Evolutionary conservation across 2,888 invertebrate genomes (phyloP).

Genomic region (Andricus quercusramuli): DNA sequence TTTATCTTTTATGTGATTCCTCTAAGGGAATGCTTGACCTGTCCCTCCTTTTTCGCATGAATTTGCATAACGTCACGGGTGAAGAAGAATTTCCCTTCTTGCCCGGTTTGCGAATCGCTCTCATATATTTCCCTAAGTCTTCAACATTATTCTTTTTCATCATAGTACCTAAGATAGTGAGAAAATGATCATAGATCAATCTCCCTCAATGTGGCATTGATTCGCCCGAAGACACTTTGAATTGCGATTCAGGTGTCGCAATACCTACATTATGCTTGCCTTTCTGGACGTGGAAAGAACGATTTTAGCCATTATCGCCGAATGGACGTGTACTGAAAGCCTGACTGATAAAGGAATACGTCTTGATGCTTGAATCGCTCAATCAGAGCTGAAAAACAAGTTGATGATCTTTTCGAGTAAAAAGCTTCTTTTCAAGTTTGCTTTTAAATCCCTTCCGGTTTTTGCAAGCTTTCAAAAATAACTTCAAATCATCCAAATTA

Average conservation of each 20-base stretch:
- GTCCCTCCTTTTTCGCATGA: not conserved
- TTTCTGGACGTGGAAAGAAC: conserved; percentile 9
- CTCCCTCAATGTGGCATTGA: not conserved
- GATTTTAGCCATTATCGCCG: conserved; percentile 26
- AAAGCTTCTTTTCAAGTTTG: not conserved
- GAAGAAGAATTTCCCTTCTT: conserved; percentile 33
- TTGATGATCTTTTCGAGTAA: not conserved
- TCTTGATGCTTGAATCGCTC: not conserved
- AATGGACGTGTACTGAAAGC: conserved; percentile 13
- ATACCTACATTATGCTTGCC: not conserved
- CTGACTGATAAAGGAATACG: conserved; percentile 16
- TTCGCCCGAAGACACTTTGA: not conserved
- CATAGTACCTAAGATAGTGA: not conserved
- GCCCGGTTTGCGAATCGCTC: conserved; percentile 1
- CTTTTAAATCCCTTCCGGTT: not conserved
- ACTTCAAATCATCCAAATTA: too few species aligned
- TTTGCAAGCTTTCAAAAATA: not conserved
- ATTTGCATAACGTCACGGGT: conserved; percentile 36
- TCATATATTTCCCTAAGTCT: conserved; percentile 6
- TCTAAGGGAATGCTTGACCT: not conserved
- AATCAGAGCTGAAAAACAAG: not conserved
- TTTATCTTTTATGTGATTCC: conserved; percentile 24
- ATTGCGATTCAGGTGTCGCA: conserved; percentile 33
- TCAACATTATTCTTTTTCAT: not conserved
- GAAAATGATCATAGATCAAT: conserved; percentile 5